Conservation (phyloP, 2,888 invertebrate species). For the Erebia epiphron region DNA sequence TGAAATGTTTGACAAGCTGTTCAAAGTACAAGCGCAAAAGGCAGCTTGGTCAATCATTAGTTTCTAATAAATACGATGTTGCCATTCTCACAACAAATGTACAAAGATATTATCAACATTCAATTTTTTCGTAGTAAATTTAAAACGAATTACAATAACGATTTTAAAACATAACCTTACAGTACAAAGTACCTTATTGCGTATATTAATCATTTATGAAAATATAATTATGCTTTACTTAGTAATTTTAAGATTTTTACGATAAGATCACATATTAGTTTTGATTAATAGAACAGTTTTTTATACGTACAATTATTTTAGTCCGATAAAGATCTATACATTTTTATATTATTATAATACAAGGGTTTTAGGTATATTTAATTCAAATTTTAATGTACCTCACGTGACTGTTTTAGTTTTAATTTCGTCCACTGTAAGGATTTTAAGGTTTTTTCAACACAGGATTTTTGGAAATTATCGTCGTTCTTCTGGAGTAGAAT, state of each 20-base stretch:
- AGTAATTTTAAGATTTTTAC: slow-evolving; percentile 57
- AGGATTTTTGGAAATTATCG: background rate
- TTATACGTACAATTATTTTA: slow-evolving; percentile 61
- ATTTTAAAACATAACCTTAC: slow-evolving; percentile 63
- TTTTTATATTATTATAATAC: slow-evolving; percentile 43
- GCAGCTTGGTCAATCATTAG: slow-evolving; percentile 51
- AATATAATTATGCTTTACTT: slow-evolving; percentile 75
- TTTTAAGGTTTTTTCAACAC: slow-evolving; percentile 3
- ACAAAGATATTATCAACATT: slow-evolving; percentile 41
- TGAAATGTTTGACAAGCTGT: slow-evolving; percentile 32
- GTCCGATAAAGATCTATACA: slow-evolving; percentile 53
- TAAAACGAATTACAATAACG: slow-evolving; percentile 36
- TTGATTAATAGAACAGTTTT: slow-evolving; percentile 52
- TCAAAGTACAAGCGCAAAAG: slow-evolving; percentile 45
- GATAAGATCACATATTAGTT: slow-evolving; percentile 56
- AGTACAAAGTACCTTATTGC: slow-evolving; percentile 80
- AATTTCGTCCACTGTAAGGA: slow-evolving; percentile 42
- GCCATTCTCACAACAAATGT: slow-evolving; percentile 51
- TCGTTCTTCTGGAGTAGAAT: background rate
- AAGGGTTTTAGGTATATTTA: slow-evolving; percentile 51
- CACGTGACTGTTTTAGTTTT: slow-evolving; percentile 65
- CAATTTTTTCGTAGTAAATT: slow-evolving; percentile 23
- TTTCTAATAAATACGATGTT: slow-evolving; percentile 47
- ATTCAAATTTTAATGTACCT: slow-evolving; percentile 64
- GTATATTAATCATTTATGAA: slow-evolving; percentile 69